Evolutionary conservation across 2,888 invertebrate genomes (phyloP), one percentile per base, ranked within the genome.

Genomic region (Halictus ligatus): DNA sequence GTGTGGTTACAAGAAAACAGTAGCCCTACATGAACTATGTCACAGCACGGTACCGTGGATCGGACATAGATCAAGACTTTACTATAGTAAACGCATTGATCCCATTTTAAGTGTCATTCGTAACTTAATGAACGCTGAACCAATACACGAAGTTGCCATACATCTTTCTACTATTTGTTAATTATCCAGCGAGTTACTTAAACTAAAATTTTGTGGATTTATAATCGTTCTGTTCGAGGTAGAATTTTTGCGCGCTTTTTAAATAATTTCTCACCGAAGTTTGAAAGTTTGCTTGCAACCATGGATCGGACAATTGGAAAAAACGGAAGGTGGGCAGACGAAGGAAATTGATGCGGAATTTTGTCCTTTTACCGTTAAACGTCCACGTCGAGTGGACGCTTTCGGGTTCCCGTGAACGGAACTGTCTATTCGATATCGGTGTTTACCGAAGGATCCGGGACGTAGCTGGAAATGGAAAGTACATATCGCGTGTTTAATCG

Each of bases 371-470:
- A 69, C 67, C 7, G 84, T 78, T 84, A 86, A 86, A 81, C 71
- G 78, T 75, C 58, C 81, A 58, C 75, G 58, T 81, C 29, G 78
- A 60, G 81, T 85, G 86, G 85, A 78, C 75, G 58, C 72, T 86
- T 84, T 75, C 64, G n/a, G 75, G 29, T 46, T 21, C 35, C 35
- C 58, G 69, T 35, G 58, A 73, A 67, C 81, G 75, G 75, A 81
- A 81, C 85, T 85, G 72, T 84, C 86, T 86, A 81, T 85, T 67
- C 86, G 81, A 78, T 81, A 81, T 81, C 85, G 81, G 67, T 86
- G 81, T 78, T 84, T 85, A 69, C 81, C 86, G 72, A 78, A 69
- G 85, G 81, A 85, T 85, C 75, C 75, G 46, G 81, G 35, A 78
- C 54, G 78, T 78, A 48, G 21, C 64, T 81, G 67, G 78, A 86